A percentile compares a stretch with the other conserved stretches of the same genome.
phyloP scores from a whole-genome alignment of 2,113 vertebrate genomes.

The Oreochromis aureus region DNA sequence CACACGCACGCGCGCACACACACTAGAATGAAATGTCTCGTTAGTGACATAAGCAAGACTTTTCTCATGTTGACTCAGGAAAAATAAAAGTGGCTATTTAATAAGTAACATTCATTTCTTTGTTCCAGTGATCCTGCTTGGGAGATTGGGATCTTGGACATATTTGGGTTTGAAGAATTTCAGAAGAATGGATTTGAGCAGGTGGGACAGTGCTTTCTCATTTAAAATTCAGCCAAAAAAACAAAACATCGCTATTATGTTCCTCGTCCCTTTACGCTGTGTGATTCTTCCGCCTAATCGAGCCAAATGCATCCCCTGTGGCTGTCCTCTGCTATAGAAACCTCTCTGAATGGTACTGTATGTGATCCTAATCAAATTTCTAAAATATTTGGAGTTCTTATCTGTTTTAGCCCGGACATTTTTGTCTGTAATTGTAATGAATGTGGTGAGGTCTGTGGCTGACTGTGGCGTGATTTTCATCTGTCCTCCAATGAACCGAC shows the following conservation, averaged over 20 bases:
- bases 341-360: not conserved
- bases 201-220: conserved; percentile 60
- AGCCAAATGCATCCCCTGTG: not conserved
- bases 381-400: conserved; percentile 13
- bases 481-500: conserved; percentile 63
- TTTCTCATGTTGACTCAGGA: not conserved
- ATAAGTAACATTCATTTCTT: not conserved
- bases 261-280: not conserved
- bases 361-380: conserved; percentile 18
- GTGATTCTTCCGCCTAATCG: not conserved
- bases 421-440: conserved; percentile 43
- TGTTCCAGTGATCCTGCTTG: conserved; percentile 73
- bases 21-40: not conserved
- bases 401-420: conserved; percentile 6
- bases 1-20: not conserved
- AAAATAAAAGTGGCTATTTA: not conserved
- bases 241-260: not conserved
- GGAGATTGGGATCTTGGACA: conserved; percentile 88
- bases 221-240: not conserved
- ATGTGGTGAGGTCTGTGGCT: conserved; percentile 43
- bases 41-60: not conserved
- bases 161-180: conserved; percentile 94
- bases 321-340: not conserved
- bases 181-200: conserved; percentile 90
- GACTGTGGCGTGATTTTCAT: conserved; percentile 39